phyloP scores from a whole-genome alignment of 1,140 invertebrate species.

The Uloborus diversus region DNA sequence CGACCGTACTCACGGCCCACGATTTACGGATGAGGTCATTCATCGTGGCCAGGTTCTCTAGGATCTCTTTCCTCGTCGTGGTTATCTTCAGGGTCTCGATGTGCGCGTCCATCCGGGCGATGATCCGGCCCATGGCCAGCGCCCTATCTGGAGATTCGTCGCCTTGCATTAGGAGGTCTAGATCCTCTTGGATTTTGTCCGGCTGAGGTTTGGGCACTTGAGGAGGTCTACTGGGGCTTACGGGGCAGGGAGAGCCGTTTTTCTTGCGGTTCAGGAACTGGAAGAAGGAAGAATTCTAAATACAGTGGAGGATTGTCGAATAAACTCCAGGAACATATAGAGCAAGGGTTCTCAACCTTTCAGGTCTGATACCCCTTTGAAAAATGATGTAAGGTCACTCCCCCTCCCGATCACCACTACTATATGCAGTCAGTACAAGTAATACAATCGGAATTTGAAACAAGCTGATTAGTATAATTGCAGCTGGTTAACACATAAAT shows the following conservation, averaged over 20 bases:
- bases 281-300: no score
- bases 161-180: background rate
- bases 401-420: no score
- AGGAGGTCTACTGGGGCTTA: constrained; percentile 19
- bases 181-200: constrained; percentile 25
- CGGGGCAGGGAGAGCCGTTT: background rate
- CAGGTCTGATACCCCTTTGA: no score
- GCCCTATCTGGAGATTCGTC: constrained; percentile 34
- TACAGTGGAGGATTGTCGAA: no score
- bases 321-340: no score
- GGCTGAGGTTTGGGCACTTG: constrained; percentile 18
- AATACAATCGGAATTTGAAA: no score
- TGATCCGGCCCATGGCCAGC: constrained; percentile 34
- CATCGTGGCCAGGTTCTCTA: constrained; percentile 62
- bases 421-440: no score
- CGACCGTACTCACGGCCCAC: constrained; percentile 92
- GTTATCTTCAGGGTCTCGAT: constrained; percentile 39
- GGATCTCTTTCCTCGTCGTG: constrained; percentile 21
- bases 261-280: no score
- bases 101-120: constrained; percentile 37
- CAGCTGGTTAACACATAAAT: no score
- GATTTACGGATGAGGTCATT: constrained; percentile 71
- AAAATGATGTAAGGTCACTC: no score
- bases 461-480: no score
- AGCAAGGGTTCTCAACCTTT: no score